Conservation (phyloP, 2,113 vertebrate species). For the Trogon melanurus region DNA sequence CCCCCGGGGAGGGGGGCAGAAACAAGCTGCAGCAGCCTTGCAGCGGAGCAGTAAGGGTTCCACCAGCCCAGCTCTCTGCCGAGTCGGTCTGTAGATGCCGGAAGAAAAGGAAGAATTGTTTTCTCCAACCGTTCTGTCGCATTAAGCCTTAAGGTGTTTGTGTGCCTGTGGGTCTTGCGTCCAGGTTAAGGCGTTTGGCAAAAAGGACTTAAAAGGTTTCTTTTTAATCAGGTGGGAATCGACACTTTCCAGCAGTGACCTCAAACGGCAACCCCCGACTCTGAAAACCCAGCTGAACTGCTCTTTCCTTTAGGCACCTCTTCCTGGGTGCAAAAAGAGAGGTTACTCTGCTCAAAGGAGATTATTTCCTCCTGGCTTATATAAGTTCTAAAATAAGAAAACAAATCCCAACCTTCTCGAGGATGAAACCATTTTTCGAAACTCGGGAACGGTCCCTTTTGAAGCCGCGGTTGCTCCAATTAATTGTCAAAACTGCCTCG, state of each 20-base stretch:
- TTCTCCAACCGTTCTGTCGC: neutral
- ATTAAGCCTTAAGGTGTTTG: neutral
- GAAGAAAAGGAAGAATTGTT: neutral
- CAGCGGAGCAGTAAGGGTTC: neutral
- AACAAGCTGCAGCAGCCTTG: neutral
- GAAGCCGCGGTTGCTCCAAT: neutral
- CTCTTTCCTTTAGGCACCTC: neutral
- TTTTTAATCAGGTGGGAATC: neutral
- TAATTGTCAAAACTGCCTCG: neutral
- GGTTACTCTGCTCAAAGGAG: constrained; percentile 24
- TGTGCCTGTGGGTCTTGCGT: neutral
- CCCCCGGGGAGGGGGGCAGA: neutral
- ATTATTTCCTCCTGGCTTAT: constrained; percentile 51
- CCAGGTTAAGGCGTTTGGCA: neutral
- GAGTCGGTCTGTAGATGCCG: neutral
- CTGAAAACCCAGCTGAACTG: neutral
- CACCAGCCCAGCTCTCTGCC: neutral
- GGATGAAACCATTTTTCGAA: neutral
- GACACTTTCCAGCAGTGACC: neutral
- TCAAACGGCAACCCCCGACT: neutral
- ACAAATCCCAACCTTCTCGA: constrained; percentile 44
- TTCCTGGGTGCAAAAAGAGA: neutral
- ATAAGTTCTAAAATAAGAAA: constrained; percentile 65
- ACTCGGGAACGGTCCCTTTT: neutral
- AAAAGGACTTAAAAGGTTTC: neutral